A percentile compares a stretch with the other conserved stretches of the same genome.
These are phyloP conservation scores for Ammodytes marinus DNA, from an alignment of 2,113 vertebrate genomes.

Conservation along the genomic window DNA sequence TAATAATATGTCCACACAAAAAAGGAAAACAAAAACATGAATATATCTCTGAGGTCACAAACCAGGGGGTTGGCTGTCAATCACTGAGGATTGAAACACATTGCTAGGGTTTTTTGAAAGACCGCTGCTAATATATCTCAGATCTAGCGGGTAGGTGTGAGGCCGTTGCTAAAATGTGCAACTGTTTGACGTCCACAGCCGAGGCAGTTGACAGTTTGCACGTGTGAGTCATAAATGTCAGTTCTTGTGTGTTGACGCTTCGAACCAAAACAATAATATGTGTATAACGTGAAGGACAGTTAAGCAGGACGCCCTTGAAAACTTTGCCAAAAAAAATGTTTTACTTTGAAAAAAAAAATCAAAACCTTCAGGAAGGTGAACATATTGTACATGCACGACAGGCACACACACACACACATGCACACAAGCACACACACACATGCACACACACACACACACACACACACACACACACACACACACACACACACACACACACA, in stretches of 20 bases:
- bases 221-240: conserved; percentile 34
- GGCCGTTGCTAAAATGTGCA: conserved; percentile 46
- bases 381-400: neutral
- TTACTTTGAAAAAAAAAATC: neutral
- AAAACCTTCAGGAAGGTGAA: conserved; percentile 7
- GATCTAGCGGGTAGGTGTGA: conserved; percentile 45
- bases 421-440: neutral
- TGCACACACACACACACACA: neutral
- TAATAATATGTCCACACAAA: no score
- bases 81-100: conserved; percentile 42
- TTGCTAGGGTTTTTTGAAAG: conserved; percentile 43
- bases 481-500: neutral
- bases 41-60: conserved; percentile 48
- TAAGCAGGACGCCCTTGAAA: neutral
- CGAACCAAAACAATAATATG: neutral
- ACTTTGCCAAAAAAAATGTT: neutral
- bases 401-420: neutral
- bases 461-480: neutral
- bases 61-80: conserved; percentile 60
- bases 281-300: neutral
- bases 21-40: no score
- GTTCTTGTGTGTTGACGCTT: conserved; percentile 5
- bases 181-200: conserved; percentile 23
- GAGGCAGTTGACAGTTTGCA: conserved; percentile 41
- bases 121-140: conserved; percentile 51